These are phyloP conservation scores for Ophiodon elongatus DNA, from an alignment of 2,113 vertebrate species.

Conservation along the genomic window DNA sequence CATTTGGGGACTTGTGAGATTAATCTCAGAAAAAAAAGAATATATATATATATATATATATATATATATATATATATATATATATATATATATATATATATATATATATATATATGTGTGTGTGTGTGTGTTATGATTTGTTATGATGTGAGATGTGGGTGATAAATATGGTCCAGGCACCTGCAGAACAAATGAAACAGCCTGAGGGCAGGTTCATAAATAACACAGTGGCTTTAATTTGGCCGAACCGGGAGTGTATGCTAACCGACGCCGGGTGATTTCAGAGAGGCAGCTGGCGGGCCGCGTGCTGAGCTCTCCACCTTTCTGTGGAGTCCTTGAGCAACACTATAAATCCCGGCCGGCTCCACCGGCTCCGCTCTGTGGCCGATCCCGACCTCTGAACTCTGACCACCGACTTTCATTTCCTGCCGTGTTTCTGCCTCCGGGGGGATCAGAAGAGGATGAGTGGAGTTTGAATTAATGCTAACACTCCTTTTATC, in stretches of 20 bases:
- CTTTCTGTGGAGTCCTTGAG: constrained; percentile 49
- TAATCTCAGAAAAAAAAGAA: constrained; percentile 48
- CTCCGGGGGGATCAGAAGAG: not conserved
- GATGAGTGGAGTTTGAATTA: not conserved
- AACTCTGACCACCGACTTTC: constrained; percentile 11
- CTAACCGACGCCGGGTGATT: constrained; percentile 51
- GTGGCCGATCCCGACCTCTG: constrained; percentile 8
- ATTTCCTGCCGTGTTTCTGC: not conserved
- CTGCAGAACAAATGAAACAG: constrained; percentile 60
- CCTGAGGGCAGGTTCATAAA: constrained; percentile 58
- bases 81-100: not conserved
- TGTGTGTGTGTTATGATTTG: constrained; percentile 57
- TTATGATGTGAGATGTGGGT: constrained; percentile 58
- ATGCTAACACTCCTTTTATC: not conserved
- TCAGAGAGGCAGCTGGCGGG: constrained; percentile 29
- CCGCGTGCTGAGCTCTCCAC: not conserved
- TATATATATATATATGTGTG: not conserved
- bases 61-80: no score
- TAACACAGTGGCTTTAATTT: constrained; percentile 60
- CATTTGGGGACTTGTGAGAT: constrained; percentile 55
- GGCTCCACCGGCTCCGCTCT: not conserved
- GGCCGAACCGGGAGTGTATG: constrained; percentile 25
- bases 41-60: constrained; percentile 1
- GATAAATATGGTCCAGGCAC: constrained; percentile 45
- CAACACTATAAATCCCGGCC: constrained; percentile 28